Evolutionary conservation across 2,113 vertebrate genomes (phyloP).

Genomic region (Antennarius striatus): DNA sequence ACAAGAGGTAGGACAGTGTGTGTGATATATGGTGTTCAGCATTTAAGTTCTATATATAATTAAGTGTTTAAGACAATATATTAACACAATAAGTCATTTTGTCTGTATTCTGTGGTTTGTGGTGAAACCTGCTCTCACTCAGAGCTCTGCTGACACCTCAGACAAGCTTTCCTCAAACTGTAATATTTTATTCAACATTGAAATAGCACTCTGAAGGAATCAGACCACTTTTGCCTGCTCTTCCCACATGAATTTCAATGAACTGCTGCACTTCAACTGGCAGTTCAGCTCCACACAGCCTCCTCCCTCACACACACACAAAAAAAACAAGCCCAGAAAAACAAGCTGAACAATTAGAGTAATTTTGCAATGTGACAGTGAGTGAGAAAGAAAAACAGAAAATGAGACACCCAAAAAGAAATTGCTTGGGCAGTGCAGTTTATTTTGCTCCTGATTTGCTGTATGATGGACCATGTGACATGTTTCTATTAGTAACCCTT

Average conservation of each 20-base stretch:
- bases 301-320: conserved; percentile 13
- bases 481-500: conserved; percentile 31
- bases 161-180: conserved; percentile 18
- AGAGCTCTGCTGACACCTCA: conserved; percentile 2
- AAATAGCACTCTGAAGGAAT: conserved; percentile 42
- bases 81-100: not conserved
- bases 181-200: conserved; percentile 47
- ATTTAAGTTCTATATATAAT: too few species aligned
- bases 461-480: conserved; percentile 8
- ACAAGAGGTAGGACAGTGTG: not conserved
- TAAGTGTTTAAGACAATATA: too few species aligned
- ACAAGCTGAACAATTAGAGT: conserved; percentile 45
- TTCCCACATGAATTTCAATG: conserved; percentile 65
- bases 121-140: conserved; percentile 12
- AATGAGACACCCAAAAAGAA: conserved; percentile 21
- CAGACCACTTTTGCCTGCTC: conserved; percentile 42
- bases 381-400: conserved; percentile 20
- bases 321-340: conserved; percentile 17
- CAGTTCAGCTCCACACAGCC: conserved; percentile 38
- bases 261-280: conserved; percentile 41
- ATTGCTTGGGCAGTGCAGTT: conserved; percentile 13
- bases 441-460: conserved; percentile 34
- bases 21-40: not conserved
- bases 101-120: not conserved
- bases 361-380: conserved; percentile 44